Percentiles rank a stretch among this genome's conserved stretches.
phyloP scores from a whole-genome alignment of 2,113 vertebrate genomes.

The Cynocephalus volans region DNA sequence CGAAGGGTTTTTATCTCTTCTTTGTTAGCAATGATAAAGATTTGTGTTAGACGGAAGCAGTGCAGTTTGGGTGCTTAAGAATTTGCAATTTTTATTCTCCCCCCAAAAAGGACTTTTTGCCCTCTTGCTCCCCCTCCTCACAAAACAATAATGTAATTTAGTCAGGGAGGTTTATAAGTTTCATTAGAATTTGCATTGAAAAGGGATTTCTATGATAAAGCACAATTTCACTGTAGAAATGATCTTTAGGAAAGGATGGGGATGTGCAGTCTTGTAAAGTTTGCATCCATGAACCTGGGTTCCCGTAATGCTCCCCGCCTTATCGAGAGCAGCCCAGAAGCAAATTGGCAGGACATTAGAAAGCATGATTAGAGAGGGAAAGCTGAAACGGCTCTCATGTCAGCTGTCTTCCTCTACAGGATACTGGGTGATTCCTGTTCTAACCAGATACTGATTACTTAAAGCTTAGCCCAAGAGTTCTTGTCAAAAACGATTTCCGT shows the following conservation, averaged over 20 bases:
- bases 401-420: conserved; percentile 94
- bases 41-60: not conserved
- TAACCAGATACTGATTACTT: conserved; percentile 93
- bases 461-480: conserved; percentile 90
- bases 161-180: conserved; percentile 1
- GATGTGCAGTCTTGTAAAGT: conserved; percentile 79
- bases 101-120: not conserved
- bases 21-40: not conserved
- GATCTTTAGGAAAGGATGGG: conserved; percentile 87
- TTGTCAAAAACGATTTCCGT: conserved; percentile 91
- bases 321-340: conserved; percentile 88
- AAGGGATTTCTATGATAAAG: conserved; percentile 82
- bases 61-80: not conserved
- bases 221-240: conserved; percentile 77
- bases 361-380: conserved; percentile 91
- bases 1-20: not conserved
- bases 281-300: conserved; percentile 84
- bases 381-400: conserved; percentile 89
- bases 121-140: not conserved
- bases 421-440: conserved; percentile 93
- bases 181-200: conserved; percentile 50
- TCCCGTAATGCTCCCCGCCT: conserved; percentile 83
- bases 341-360: conserved; percentile 91
- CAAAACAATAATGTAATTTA: not conserved
- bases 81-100: not conserved